Evolutionary conservation across 2,888 invertebrate species (phyloP), one percentile per base, ranked within the genome.

Genomic region (Amorpha juglandis): DNA sequence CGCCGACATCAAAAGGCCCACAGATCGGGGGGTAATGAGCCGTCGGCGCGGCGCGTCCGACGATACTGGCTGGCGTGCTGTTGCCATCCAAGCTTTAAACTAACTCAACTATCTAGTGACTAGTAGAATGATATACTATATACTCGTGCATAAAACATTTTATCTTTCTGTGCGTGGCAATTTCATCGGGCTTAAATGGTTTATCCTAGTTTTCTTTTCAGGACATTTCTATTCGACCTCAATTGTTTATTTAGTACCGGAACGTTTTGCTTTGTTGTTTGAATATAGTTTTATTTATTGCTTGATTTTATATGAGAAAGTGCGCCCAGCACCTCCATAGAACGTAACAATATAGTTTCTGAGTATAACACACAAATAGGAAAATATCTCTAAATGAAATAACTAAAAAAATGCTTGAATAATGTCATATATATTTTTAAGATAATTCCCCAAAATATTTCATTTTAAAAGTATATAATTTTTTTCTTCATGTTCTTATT

Each of bases 1-100:
- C 69, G 67, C 68, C 69, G 70, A 66, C 69, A 68, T 58, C 65
- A 67, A 67, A 64, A 64, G 65, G 62, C 63, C 69, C 70, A 73
- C 74, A 77, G 74, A 80, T 78, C 74, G 75, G 74, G 72, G 77
- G 76, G 78, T 80, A 81, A 80, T 80, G 78, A 81, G 75, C 74
- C 76, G 75, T 70, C 69, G 51, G 16, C 12, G 27, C 69, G 51
- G 16, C 12, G 27, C 27, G 45, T 42, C 27, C 53, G 53, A 21
- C 16, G 42, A 27, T n/a, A n/a, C n/a, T n/a, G n/a, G 45, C 8
- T 35, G 53, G 53, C 35, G 38, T 16, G 42, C 19, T 6, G 58
- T 58, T 58, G 58, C 58, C 42, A 58, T 58, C 38, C 42, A 35
- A 55, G 55, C 55, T 55, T 55, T 55, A 38, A 35, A 55, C 52